A percentile compares a stretch with the other conserved stretches of the same genome.
Conservation (phyloP, 2,888 invertebrate genomes). For the Oscheius sp. region DNA sequence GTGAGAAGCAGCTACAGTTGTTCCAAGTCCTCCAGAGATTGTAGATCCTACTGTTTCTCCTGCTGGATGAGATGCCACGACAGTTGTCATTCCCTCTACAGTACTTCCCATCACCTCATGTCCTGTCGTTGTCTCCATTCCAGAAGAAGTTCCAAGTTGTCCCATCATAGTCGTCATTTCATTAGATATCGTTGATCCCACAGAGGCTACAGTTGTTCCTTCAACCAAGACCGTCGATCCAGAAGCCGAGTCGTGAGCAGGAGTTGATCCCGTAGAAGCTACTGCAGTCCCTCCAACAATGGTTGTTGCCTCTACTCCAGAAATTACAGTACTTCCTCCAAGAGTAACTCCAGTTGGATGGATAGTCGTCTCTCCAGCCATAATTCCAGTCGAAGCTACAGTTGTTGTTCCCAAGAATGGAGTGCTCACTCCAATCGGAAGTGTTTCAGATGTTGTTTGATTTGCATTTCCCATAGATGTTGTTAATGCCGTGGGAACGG, state of each 20-base stretch:
- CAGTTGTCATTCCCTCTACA: no score
- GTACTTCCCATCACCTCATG: background rate
- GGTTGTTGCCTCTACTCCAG: background rate
- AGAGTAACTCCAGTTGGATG: no score
- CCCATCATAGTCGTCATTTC: background rate
- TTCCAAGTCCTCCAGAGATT: background rate
- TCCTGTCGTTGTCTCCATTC: background rate
- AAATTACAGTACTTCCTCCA: no score
- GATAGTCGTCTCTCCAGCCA: no score
- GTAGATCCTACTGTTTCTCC: background rate
- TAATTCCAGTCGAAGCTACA: no score
- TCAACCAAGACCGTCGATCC: background rate
- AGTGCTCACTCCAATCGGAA: no score
- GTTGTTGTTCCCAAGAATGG: no score
- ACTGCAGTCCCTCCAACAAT: background rate
- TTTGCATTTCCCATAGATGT: no score
- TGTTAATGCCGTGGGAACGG: background rate
- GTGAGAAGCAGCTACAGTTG: background rate
- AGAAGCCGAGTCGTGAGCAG: background rate
- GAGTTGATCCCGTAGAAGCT: background rate
- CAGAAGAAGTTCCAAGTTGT: no score
- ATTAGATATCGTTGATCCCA: background rate
- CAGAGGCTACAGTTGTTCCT: background rate
- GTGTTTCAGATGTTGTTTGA: no score
- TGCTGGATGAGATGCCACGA: background rate